Base-by-base conservation (phyloP, 92 coral and sea anemone genomes). In the Siderastrea siderea region DNA sequence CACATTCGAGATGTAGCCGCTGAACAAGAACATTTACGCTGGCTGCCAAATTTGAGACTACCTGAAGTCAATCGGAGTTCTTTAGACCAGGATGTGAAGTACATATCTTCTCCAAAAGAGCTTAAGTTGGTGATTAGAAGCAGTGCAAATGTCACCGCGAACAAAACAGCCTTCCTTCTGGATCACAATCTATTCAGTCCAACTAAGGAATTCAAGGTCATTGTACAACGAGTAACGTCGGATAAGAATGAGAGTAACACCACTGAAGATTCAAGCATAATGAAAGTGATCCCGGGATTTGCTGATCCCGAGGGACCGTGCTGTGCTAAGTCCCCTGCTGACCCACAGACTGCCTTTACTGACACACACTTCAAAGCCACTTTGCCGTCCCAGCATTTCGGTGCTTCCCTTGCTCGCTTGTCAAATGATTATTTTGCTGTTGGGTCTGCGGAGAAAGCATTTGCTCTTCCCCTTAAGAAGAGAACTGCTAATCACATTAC, bases 361-460 rank as follows among this genome's bases (percentile, higher is more conserved):
- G 99, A 97, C 77, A 84, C 72, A 14, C 99, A 97, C 67, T 88
- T 94, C 75, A 97, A 97, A 64, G 87, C 99, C 3, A 91, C 95
- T 0, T 57, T 85, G 47, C 91, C 94, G 13, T 59, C 88, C 11
- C 68, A 91, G 44, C 82, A 53, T 47, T 97, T 97, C 82, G 99
- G 99, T 52, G 86, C 85, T 4, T 92, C 96, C 14, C 92, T 97
- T 13, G 92, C 84, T 47, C 71, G 64, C 71, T 81, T 97, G 57
- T 85, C 88, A 80, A 83, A 92, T 51, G 87, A 87, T 43, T 70
- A 88, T 57, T 79, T 93, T 51, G 96, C 87, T 44, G 98, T 93
- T 5, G 86, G 94, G 3, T 92, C 99, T 2, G 68, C 45, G 16
- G 84, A 88, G 2, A 86, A 90, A 68, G 98, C 93, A 46, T 92